Percentiles rank a stretch among this genome's conserved stretches.
Evolutionary conservation across 2,888 invertebrate genomes (phyloP).

Genomic region (Fragum sueziense): DNA sequence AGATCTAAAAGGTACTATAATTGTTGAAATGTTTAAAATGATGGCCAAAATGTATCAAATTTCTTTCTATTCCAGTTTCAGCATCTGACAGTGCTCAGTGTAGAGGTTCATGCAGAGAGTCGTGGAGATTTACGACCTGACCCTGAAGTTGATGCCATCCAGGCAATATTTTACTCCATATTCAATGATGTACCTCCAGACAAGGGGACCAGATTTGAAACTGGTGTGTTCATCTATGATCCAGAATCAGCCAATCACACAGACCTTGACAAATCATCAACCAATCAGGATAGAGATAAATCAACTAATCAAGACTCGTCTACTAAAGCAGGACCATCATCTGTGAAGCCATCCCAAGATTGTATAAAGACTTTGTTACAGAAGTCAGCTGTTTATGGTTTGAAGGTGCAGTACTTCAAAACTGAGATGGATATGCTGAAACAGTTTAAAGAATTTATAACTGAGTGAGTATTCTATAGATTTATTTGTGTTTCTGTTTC

Average conservation of each 20-base stretch:
- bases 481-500: too few species aligned
- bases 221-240: constrained; percentile 75
- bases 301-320: background rate
- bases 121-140: constrained; percentile 90
- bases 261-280: constrained; percentile 26
- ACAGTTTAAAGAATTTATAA: constrained; percentile 87
- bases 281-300: constrained; percentile 32
- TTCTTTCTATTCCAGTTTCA: constrained; percentile 82
- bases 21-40: too few species aligned
- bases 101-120: constrained; percentile 91
- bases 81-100: constrained; percentile 89
- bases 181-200: constrained; percentile 74
- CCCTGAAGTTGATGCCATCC: constrained; percentile 90
- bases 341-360: background rate
- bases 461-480: constrained; percentile 82
- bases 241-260: constrained; percentile 56
- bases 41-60: too few species aligned
- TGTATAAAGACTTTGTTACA: constrained; percentile 56
- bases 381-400: constrained; percentile 67
- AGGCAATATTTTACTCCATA: constrained; percentile 89
- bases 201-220: constrained; percentile 64
- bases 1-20: too few species aligned
- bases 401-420: constrained; percentile 83
- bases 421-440: constrained; percentile 88
- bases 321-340: constrained; percentile 1